phyloP scores from a whole-genome alignment of 2,888 invertebrate genomes.

The Lasioglossum lativentre region DNA sequence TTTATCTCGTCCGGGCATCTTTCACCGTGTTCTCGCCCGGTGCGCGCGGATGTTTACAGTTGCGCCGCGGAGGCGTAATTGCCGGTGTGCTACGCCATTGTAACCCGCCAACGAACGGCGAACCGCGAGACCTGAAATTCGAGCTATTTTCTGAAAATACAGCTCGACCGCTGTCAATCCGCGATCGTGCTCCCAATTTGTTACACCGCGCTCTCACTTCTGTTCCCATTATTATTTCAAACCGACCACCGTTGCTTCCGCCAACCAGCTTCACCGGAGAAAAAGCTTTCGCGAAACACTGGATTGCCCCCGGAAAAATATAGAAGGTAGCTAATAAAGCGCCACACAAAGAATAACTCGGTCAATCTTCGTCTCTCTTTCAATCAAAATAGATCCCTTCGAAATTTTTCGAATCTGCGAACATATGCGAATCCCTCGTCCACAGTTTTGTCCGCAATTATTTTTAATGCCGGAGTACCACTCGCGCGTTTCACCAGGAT shows the following conservation, averaged over 20 bases:
- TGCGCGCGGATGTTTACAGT: background rate
- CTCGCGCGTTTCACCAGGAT: background rate
- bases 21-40: background rate
- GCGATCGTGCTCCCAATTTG: background rate
- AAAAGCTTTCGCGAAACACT: background rate
- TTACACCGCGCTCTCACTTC: conserved; percentile 1
- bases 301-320: background rate
- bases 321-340: background rate
- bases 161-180: conserved; percentile 9
- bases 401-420: no score
- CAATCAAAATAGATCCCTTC: no score
- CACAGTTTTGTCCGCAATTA: background rate
- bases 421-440: background rate
- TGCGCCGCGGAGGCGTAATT: background rate
- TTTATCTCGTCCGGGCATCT: conserved; percentile 23
- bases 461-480: background rate
- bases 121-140: background rate
- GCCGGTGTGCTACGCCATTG: background rate
- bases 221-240: conserved; percentile 7
- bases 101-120: background rate
- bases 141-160: background rate
- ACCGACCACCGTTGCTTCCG: background rate
- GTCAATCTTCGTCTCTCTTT: background rate
- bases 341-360: background rate
- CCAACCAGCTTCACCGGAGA: background rate